phyloP scores from a whole-genome alignment of 1,140 invertebrate species.

The Chionoecetes opilio region DNA sequence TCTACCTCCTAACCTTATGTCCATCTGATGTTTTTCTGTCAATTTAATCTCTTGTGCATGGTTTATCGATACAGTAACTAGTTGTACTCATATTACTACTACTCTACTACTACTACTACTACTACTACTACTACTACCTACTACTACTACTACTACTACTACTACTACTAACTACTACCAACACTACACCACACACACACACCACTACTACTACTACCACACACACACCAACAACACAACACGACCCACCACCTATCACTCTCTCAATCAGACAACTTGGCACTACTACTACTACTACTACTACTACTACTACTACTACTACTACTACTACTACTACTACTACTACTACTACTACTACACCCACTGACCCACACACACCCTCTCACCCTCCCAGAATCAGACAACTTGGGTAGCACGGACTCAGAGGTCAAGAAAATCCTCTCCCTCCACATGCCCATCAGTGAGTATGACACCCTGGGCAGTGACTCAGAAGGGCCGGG shows the following conservation, averaged over 20 bases:
- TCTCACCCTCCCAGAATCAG: slow-evolving; percentile 87
- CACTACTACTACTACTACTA: background rate
- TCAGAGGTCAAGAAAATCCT: slow-evolving; percentile 94
- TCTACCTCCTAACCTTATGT: too few relatives aligned
- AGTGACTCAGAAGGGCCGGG: slow-evolving; percentile 88
- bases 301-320: too few relatives aligned
- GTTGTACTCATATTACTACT: background rate
- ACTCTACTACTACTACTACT: slow-evolving; percentile 3
- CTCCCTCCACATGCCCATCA: slow-evolving; percentile 94
- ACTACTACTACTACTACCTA: too few relatives aligned
- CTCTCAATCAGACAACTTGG: background rate
- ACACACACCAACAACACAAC: background rate
- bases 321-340: too few relatives aligned
- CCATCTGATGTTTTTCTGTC: too few relatives aligned
- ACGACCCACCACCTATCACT: too few relatives aligned
- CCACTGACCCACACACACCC: too few relatives aligned
- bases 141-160: background rate
- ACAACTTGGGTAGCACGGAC: slow-evolving; percentile 93
- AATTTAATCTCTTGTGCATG: too few relatives aligned
- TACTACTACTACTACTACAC: background rate
- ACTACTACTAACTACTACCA: background rate
- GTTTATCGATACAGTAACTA: too few relatives aligned
- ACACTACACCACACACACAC: background rate
- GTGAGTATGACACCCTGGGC: slow-evolving; percentile 92
- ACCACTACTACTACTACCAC: background rate